Percentiles rank a stretch among this genome's conserved stretches.
phyloP scores from a whole-genome alignment of 2,797 vertebrate species.

The Helicolenus hilgendorfi region DNA sequence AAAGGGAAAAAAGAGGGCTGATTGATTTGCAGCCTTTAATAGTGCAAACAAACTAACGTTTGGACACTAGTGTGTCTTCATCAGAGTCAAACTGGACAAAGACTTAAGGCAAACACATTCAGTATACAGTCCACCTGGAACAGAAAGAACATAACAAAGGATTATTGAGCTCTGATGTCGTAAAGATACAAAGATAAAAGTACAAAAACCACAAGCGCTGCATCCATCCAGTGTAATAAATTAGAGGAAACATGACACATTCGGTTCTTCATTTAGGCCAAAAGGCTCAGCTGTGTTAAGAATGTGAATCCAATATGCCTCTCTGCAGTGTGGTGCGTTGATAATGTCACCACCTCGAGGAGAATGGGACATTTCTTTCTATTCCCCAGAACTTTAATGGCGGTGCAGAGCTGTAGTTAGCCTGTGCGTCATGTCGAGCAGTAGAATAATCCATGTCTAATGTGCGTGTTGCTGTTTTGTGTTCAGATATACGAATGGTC shows the following conservation, averaged over 20 bases:
- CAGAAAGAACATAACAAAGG: neutral
- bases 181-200: neutral
- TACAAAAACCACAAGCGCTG: neutral
- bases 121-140: neutral
- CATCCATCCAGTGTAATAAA: neutral
- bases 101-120: neutral
- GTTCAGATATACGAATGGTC: neutral
- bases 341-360: slow-evolving; percentile 4
- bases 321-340: neutral
- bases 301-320: neutral
- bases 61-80: neutral
- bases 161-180: neutral
- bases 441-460: neutral
- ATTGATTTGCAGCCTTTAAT: neutral
- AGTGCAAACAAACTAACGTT: neutral
- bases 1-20: neutral
- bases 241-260: neutral
- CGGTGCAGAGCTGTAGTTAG: neutral
- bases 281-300: neutral
- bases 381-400: neutral
- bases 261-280: neutral
- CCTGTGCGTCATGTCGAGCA: neutral
- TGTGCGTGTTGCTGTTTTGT: neutral
- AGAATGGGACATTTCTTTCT: neutral
- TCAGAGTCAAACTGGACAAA: neutral